These are phyloP conservation scores for Neoascia interrupta DNA, from an alignment of 2,888 invertebrate species.

Conservation along the genomic window DNA sequence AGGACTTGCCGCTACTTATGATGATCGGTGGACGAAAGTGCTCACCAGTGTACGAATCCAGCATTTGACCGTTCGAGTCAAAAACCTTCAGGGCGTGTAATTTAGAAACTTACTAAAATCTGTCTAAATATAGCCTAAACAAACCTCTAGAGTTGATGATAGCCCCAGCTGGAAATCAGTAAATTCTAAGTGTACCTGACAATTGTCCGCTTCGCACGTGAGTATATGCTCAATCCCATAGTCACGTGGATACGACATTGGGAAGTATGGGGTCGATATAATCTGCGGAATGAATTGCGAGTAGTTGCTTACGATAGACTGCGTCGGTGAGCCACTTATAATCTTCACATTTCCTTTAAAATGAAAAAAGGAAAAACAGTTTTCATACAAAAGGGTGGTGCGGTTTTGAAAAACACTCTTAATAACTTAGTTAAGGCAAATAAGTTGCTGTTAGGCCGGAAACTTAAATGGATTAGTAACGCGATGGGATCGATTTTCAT, in stretches of 20 bases:
- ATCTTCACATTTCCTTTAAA: conserved; percentile 82
- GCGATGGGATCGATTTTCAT: conserved; percentile 42
- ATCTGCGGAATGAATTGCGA: conserved; percentile 80
- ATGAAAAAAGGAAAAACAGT: conserved; percentile 3
- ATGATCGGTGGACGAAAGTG: conserved; percentile 86
- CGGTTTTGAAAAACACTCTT: too few species aligned
- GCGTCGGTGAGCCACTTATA: conserved; percentile 80
- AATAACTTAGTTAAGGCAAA: too few species aligned
- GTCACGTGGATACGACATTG: conserved; percentile 84
- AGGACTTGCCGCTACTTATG: conserved; percentile 83
- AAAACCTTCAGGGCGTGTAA: too few species aligned
- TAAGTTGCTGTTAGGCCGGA: too few species aligned
- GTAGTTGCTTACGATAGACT: conserved; percentile 76
- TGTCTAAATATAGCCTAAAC: too few species aligned
- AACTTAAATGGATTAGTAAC: conserved; percentile 45
- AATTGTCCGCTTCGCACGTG: conserved; percentile 82
- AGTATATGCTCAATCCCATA: conserved; percentile 84
- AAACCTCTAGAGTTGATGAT: conserved; percentile 84
- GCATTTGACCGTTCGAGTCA: conserved; percentile 84
- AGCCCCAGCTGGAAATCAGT: conserved; percentile 85
- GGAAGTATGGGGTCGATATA: conserved; percentile 85
- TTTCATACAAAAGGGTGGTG: too few species aligned
- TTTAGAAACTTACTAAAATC: too few species aligned
- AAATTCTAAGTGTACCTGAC: conserved; percentile 84
- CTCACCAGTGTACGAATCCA: conserved; percentile 84